Conservation (phyloP, 2,113 vertebrate species). For the Caloenas nicobarica region DNA sequence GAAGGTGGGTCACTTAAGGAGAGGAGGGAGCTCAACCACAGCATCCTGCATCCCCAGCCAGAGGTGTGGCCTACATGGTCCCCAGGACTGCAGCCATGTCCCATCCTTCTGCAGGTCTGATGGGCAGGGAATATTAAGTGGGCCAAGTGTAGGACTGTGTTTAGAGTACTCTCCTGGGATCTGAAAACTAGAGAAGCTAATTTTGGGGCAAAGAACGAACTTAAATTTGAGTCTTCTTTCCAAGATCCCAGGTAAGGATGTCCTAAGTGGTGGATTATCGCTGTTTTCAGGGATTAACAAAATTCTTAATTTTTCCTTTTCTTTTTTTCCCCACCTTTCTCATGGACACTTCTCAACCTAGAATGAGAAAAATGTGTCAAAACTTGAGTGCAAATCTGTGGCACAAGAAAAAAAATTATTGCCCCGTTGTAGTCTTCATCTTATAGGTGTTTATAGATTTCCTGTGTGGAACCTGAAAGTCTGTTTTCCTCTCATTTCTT, state of each 20-base stretch:
- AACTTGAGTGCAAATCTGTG: not conserved
- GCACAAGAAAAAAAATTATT: not conserved
- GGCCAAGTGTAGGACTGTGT: not conserved
- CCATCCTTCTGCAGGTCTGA: not conserved
- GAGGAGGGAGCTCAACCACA: not conserved
- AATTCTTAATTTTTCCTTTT: not conserved
- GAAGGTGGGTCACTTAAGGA: not conserved
- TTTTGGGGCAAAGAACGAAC: not conserved
- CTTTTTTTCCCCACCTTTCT: rapidly evolving
- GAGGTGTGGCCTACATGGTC: not conserved
- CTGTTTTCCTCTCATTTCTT: not conserved
- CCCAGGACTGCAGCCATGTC: not conserved
- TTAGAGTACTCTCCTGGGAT: not conserved
- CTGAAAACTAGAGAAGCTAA: not conserved
- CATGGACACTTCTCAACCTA: not conserved
- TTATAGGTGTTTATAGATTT: not conserved
- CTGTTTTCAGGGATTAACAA: not conserved
- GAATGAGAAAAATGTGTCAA: not conserved
- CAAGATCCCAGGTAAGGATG: not conserved
- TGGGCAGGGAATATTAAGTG: not conserved
- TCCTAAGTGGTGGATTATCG: not conserved
- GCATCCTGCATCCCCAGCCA: not conserved
- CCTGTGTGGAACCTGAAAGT: not conserved
- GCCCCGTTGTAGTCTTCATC: not conserved
- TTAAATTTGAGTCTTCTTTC: not conserved